Base-by-base conservation (phyloP, 2,797 vertebrate species). In the Hephaestus fuliginosus region DNA sequence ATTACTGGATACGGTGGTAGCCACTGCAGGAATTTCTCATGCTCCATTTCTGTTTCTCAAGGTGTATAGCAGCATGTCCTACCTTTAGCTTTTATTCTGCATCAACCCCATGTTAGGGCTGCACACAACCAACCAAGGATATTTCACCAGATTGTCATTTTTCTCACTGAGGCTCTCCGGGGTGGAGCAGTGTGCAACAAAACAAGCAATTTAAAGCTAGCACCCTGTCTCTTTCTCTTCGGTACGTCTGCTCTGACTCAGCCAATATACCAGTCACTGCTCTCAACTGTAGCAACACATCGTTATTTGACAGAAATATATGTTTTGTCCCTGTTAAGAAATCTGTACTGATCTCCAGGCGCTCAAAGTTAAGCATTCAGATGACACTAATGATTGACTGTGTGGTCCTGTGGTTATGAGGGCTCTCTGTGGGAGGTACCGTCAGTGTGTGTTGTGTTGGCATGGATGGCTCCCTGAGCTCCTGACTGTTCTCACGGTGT, bases 361-460 rank as follows among this genome's bases (percentile, higher is more conserved):
- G 22, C 52, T 84, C 53, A 55, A 72, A 88, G 78, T 91, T 88
- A 91, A 93, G 88, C 74, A 86, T 88, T 82, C 72, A 70, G 77
- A 86, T 84, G 82, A 68, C 79, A 72, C 22, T 91, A 91, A 85
- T 87, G 91, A 93, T 91, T 66, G 44, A 44, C 61, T 72, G 60
- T 76, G 58, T 86, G 52, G 77, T 79, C 66, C 66, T 70, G 65
- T 25, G 7, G 53, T 73, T 82, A 51, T 79, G 44, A 76, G 46
- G 63, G 71, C 20, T 77, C 33, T 65, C 22, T 70, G 80, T 83
- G 46, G 75, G 39, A 74, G 53, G 52, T 28, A 33, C 55, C 22
- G 74, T 55, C n/a, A 80, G 28, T 51, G 25, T 75, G 57, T 70
- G 46, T 17, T 72, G 44, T 75, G 80, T 70, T 33, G 77, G 60